Base-by-base conservation (phyloP, 53 echinoderm and acorn worm genomes). In the Holothuria leucospilota region DNA sequence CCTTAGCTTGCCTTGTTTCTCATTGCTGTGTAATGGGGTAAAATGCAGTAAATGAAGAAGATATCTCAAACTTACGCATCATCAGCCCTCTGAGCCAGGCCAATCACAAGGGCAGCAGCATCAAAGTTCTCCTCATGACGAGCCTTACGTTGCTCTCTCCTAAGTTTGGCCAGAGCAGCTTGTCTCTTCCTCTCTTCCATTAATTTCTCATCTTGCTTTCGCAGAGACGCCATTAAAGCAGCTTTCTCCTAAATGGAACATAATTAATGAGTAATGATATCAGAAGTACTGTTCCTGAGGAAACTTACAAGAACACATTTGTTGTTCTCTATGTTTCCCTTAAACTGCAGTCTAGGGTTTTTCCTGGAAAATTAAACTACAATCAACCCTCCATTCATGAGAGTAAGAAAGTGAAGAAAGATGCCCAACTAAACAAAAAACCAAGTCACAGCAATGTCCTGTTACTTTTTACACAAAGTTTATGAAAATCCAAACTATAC, bases 51-150 rank as follows among this genome's bases (percentile, higher is more conserved):
- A 56, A 56, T 2, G 1, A 1, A 1, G 56, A 56, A 56, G 13
- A 56, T 56, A 56, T 56, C 56, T 16, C 18, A 15, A 24, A 93
- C 95, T 95, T 89, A 95, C 99, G 87, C 91, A 53, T 95, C 95
- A 52, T 98, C 92, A 20, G 90, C 91, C 51, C 91, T 85, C 69
- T 94, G 86, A 58, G 94, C 92, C 51, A 98, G 87, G 20, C 99
- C 95, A 87, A 98, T 92, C 34, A 94, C 93, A 14, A 95, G 82
- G 28, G 99, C 99, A 62, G 99, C 99, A 14, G 99, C 95, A 34
- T 98, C 99, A 95, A 98, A 98, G 86, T 98, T 93, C 65, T 95
- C 90, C 78, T 98, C 99, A 40, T 92, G 85, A 23, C 99, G 82
- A n/a, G 99, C 99, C 69, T 87, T 91, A 11, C 99, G 79, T 79